These are phyloP conservation scores for Epinephelus cyanopodus DNA, from an alignment of 2,113 vertebrate genomes.

Conservation along the genomic window DNA sequence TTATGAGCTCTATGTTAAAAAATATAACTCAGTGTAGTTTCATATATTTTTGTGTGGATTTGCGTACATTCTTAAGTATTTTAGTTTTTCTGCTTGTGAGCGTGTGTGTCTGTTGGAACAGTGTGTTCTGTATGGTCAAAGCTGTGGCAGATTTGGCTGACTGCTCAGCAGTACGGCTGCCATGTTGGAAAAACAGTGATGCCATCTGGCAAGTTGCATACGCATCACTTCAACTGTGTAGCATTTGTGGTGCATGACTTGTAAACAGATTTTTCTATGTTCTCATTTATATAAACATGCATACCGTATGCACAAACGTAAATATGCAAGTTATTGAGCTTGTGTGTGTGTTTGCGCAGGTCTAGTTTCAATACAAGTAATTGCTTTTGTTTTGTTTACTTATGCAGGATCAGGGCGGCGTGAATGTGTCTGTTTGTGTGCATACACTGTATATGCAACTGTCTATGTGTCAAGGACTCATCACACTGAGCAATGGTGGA, in stretches of 20 bases:
- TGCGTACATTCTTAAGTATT: neutral
- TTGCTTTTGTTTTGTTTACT: neutral
- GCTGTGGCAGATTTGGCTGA: conserved; percentile 31
- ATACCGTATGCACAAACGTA: neutral
- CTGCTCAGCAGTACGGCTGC: conserved; percentile 20
- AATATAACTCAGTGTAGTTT: neutral
- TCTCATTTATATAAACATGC: conserved; percentile 7
- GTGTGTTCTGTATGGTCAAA: conserved; percentile 21
- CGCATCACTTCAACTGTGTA: conserved; percentile 40
- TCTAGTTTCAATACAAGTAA: neutral
- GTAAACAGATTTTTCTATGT: conserved; percentile 30
- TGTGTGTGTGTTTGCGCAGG: neutral
- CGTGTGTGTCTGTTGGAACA: neutral
- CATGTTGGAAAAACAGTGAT: conserved; percentile 31
- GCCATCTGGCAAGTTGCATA: conserved; percentile 49
- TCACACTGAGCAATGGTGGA: neutral
- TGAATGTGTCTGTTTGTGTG: conserved; percentile 4
- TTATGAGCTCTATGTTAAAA: neutral
- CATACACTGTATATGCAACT: neutral
- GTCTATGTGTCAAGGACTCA: neutral
- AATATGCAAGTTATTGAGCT: neutral
- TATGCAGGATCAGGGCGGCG: neutral
- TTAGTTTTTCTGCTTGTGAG: neutral
- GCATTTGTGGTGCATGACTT: conserved; percentile 26
- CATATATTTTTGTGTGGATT: neutral